These are phyloP conservation scores for Mayetiola destructor DNA, from an alignment of 2,888 invertebrate species.

Conservation along the genomic window DNA sequence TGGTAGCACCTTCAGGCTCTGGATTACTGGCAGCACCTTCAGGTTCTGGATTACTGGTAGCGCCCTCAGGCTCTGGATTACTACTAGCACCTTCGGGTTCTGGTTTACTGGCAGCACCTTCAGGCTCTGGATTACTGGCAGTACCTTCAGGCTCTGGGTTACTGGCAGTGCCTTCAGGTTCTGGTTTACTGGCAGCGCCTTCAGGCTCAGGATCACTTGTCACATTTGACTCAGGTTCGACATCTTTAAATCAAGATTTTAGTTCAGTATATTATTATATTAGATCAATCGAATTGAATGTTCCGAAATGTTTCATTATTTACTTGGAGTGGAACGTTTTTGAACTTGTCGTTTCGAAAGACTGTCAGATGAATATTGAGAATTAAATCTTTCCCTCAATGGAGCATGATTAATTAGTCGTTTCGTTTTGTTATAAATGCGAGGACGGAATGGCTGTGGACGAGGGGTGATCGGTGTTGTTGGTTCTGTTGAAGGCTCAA, in stretches of 20 bases:
- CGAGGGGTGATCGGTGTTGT: constrained; percentile 19
- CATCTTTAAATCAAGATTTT: background rate
- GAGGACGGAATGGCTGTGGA: constrained; percentile 24
- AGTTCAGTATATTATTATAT: background rate
- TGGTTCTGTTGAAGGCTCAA: constrained; percentile 34
- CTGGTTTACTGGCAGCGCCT: background rate
- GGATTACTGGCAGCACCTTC: too few relatives aligned
- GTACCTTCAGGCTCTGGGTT: constrained; percentile 20
- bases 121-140: constrained; percentile 33
- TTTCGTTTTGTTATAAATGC: constrained; percentile 35
- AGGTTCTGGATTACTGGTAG: too few relatives aligned
- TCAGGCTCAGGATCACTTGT: background rate
- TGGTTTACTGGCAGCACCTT: constrained; percentile 36
- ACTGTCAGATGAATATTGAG: constrained; percentile 24
- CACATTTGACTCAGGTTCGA: background rate
- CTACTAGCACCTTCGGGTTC: too few relatives aligned
- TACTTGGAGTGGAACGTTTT: background rate
- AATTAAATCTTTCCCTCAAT: constrained; percentile 36
- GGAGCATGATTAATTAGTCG: constrained; percentile 41
- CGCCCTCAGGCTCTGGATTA: too few relatives aligned
- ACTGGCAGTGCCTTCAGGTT: background rate
- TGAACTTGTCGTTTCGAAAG: background rate
- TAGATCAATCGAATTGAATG: background rate
- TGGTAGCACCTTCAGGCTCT: too few relatives aligned
- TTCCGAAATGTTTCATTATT: too few relatives aligned